These are phyloP conservation scores for Muntiacus reevesi DNA, from an alignment of 2,113 vertebrate species.

Conservation along the genomic window DNA sequence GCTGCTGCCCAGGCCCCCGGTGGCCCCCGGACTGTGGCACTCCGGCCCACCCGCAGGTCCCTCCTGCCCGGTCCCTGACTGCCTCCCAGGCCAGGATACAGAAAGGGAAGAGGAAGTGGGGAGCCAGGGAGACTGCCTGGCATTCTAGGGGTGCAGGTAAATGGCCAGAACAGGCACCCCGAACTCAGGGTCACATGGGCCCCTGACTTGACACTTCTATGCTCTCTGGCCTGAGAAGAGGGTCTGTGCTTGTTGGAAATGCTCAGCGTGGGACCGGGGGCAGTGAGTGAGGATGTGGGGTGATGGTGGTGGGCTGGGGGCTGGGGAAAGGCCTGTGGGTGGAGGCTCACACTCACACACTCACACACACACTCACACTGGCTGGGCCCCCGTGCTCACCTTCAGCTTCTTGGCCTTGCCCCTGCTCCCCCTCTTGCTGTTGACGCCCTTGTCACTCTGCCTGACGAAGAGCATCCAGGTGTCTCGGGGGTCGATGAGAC, in stretches of 20 bases:
- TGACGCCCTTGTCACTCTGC: conserved; percentile 64
- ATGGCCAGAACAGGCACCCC: background rate
- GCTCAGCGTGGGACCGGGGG: background rate
- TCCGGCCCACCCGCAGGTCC: background rate
- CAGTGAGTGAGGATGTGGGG: fast-evolving
- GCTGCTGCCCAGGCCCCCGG: background rate
- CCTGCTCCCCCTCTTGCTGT: conserved; percentile 44
- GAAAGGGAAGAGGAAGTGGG: too few relatives aligned
- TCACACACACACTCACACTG: background rate
- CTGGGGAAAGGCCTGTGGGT: background rate
- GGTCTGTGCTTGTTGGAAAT: background rate
- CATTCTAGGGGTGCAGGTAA: background rate
- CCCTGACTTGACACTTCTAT: background rate
- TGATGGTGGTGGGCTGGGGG: background rate
- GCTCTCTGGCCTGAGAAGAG: background rate
- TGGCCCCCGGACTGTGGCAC: background rate
- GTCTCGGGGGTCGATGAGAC: conserved; percentile 31
- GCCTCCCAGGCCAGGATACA: background rate
- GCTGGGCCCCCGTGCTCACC: conserved; percentile 36
- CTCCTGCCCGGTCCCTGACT: background rate
- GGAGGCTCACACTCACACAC: background rate
- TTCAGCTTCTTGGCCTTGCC: conserved; percentile 24
- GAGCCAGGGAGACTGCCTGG: fast-evolving
- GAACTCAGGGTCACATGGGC: background rate
- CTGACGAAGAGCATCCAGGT: conserved; percentile 77